Evolutionary conservation across 92 coral and sea anemone genomes (phyloP).

Genomic region (Palythoa caribaeorum): DNA sequence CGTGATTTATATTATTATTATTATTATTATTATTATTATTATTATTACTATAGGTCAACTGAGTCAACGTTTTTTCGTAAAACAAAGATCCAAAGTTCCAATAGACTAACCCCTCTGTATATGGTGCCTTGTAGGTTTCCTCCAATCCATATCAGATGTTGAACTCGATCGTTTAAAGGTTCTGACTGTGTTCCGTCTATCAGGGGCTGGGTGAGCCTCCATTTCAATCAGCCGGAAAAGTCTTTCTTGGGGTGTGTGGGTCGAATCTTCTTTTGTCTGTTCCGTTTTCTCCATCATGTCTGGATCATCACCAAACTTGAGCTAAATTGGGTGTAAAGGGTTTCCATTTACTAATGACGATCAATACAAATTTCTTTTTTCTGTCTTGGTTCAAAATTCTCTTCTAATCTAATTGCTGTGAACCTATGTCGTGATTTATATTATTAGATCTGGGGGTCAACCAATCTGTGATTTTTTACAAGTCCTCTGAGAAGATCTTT

Average conservation of each 20-base stretch:
- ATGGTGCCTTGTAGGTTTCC: background rate
- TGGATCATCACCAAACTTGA: conserved; percentile 70
- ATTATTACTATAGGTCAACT: too few relatives aligned
- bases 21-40: too few relatives aligned
- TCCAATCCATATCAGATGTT: conserved; percentile 35
- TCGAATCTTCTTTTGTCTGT: conserved; percentile 6
- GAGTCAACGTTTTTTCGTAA: too few relatives aligned
- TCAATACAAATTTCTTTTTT: background rate
- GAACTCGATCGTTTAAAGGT: conserved; percentile 22
- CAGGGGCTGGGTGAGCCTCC: conserved; percentile 6
- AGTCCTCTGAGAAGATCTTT: background rate
- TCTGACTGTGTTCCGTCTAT: background rate
- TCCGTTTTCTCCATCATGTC: conserved; percentile 41
- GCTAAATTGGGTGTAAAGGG: conserved; percentile 11
- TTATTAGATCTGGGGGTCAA: background rate
- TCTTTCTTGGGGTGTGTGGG: conserved; percentile 32
- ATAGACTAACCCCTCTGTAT: conserved; percentile 20
- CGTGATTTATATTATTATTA: too few relatives aligned
- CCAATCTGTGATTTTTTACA: background rate
- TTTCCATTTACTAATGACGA: background rate
- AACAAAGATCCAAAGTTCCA: background rate
- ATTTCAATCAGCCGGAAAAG: conserved; percentile 56
- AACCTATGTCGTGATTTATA: too few relatives aligned
- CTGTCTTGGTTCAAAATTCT: background rate
- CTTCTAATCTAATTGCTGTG: too few relatives aligned